phyloP scores from a whole-genome alignment of 2,113 vertebrate genomes.

The Archocentrus centrarchus region DNA sequence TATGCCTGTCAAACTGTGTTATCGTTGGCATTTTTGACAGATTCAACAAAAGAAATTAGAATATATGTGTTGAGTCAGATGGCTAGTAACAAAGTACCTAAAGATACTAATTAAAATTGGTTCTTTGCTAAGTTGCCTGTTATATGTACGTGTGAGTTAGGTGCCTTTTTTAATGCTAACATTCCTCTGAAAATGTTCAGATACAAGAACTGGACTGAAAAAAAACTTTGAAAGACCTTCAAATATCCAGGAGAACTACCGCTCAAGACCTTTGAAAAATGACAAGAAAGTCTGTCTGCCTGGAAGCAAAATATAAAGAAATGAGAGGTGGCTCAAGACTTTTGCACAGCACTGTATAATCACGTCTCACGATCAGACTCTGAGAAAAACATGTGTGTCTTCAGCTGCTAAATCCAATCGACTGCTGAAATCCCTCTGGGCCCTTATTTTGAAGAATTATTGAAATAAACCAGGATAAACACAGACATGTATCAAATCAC shows the following conservation, averaged over 20 bases:
- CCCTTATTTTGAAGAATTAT: background rate
- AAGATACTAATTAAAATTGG: too few species aligned
- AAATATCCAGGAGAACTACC: background rate
- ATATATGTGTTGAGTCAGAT: too few species aligned
- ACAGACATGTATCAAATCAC: background rate
- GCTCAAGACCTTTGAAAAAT: too few species aligned
- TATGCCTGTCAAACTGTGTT: too few species aligned
- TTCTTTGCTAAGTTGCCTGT: too few species aligned
- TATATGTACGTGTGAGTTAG: too few species aligned
- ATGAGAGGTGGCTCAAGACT: fast-evolving
- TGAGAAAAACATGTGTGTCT: too few species aligned
- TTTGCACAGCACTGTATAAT: background rate
- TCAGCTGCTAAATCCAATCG: background rate
- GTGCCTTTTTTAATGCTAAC: too few species aligned
- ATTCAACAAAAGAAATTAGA: too few species aligned
- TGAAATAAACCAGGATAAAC: background rate
- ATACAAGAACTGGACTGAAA: background rate
- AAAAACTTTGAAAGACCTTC: background rate
- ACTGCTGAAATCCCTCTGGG: background rate
- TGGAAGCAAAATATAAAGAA: background rate
- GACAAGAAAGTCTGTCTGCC: background rate
- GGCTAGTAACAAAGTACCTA: too few species aligned
- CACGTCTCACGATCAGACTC: background rate
- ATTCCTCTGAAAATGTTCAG: background rate
- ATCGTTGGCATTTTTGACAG: too few species aligned